These are phyloP conservation scores for Yponomeuta sedellus DNA, from an alignment of 2,888 invertebrate genomes.

Conservation along the genomic window DNA sequence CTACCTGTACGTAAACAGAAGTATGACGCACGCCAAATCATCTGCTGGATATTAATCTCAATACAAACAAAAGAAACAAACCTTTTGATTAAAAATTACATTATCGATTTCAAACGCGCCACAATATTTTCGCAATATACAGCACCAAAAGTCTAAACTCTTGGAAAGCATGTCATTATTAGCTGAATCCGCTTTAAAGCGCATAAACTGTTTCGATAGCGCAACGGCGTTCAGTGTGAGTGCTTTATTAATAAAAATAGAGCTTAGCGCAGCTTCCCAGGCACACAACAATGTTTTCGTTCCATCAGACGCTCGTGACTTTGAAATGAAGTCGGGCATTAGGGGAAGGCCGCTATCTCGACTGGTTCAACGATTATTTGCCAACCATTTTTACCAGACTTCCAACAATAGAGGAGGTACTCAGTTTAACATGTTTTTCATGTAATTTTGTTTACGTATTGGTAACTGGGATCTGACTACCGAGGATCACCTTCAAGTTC, in stretches of 20 bases:
- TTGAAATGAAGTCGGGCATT: constrained; percentile 69
- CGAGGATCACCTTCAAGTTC: too few relatives aligned
- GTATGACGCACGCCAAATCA: too few relatives aligned
- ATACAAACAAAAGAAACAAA: too few relatives aligned
- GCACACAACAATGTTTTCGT: constrained; percentile 69
- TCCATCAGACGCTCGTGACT: constrained; percentile 68
- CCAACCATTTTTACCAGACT: constrained; percentile 36
- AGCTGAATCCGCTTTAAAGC: not conserved
- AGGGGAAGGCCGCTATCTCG: constrained; percentile 53
- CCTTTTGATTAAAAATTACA: too few relatives aligned
- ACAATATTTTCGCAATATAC: too few relatives aligned
- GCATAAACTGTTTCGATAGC: not conserved
- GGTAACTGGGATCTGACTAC: too few relatives aligned
- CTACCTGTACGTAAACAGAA: too few relatives aligned
- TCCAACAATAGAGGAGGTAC: not conserved
- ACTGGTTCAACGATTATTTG: constrained; percentile 63
- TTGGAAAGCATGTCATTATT: not conserved
- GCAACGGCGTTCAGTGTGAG: constrained; percentile 39
- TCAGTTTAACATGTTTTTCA: too few relatives aligned
- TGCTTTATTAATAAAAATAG: constrained; percentile 68
- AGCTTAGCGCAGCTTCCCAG: constrained; percentile 38
- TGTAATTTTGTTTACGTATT: too few relatives aligned
- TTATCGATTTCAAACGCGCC: too few relatives aligned
- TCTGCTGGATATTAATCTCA: too few relatives aligned
- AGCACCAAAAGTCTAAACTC: not conserved